Base-by-base conservation (phyloP, 1,140 invertebrate genomes). In the Apocrypta bakeri region DNA sequence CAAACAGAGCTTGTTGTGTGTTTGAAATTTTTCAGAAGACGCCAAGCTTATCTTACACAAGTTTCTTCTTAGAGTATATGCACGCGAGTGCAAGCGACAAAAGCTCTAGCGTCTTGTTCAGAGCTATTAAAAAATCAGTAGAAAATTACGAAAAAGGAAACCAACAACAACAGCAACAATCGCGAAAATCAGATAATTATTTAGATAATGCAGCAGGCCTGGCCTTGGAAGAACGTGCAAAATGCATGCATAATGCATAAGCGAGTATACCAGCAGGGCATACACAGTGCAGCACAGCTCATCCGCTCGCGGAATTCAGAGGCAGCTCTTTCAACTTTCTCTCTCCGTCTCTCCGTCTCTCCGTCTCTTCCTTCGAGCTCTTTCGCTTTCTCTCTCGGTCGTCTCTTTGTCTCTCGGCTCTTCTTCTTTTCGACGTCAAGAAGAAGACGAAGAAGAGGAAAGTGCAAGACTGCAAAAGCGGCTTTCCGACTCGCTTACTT, bases 201-300 rank as follows among this genome's bases (percentile, higher is more conserved):
- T 72, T 72, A 71, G 68, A 79, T 79, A 79, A 79, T 61, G 40
- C 66, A 17, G 2, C 25, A 6, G 31, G 12, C 14, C 48, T 79
- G 68, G 78, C 78, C 78, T 79, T 79, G 78, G 78, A 79, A 0
- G n/a, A n/a, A 17, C 25, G 64, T 37, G 78, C 42, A 61, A 72
- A 71, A 72, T 37, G 42, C 78, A 79, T 79, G 33, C 29, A 79
- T 79, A 79, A 79, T 79, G 78, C 78, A 79, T 79, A 79, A 79
- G 48, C 69, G 29, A 31, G 69, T 27, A n/a, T n/a, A n/a, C n/a
- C n/a, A 33, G 25, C 17, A 37, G 27, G 33, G 68, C 12, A 31
- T n/a, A n/a, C n/a, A n/a, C n/a, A n/a, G 69, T 11, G 11, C 29
- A 33, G n/a, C n/a, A 25, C 29, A 27, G 63, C 12, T 73, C 72